Conservation (phyloP, 1,140 invertebrate species). For the Drosophila takahashii region DNA sequence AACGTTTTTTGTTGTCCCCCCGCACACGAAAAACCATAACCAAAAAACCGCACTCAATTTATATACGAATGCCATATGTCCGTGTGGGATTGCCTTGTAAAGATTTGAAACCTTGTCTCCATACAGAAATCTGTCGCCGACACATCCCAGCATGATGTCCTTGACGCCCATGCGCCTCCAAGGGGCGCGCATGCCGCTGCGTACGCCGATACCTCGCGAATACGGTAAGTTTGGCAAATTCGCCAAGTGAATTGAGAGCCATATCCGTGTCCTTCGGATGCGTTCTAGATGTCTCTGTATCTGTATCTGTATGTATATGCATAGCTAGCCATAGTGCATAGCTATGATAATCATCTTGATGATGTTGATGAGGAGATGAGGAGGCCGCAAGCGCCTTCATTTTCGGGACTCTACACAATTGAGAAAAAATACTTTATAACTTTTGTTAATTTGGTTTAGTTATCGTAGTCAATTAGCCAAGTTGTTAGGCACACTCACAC, state of each 20-base stretch:
- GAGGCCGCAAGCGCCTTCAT: slow-evolving; percentile 23
- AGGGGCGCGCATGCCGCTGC: slow-evolving; percentile 88
- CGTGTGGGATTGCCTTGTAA: slow-evolving; percentile 60
- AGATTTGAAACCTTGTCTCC: slow-evolving; percentile 84
- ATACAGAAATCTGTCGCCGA: slow-evolving; percentile 84
- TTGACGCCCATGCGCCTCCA: slow-evolving; percentile 79
- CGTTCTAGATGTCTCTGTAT: slow-evolving; percentile 57
- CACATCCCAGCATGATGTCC: slow-evolving; percentile 84
- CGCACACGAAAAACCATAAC: slow-evolving; percentile 19
- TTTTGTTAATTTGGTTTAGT: slow-evolving; percentile 67
- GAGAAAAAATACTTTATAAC: slow-evolving; percentile 37
- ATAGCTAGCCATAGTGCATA: not conserved
- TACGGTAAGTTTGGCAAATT: slow-evolving; percentile 90
- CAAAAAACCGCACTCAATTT: slow-evolving; percentile 12
- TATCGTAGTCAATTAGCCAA: slow-evolving; percentile 57
- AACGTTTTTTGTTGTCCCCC: slow-evolving; percentile 10
- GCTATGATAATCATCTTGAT: slow-evolving; percentile 10
- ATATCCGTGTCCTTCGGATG: slow-evolving; percentile 11
- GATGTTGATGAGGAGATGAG: slow-evolving; percentile 6
- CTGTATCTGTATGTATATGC: slow-evolving; percentile 51
- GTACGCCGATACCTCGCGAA: slow-evolving; percentile 92
- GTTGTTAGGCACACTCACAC: slow-evolving; percentile 48
- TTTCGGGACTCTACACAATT: slow-evolving; percentile 32
- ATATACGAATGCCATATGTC: slow-evolving; percentile 25
- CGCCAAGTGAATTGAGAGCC: slow-evolving; percentile 57